Conservation (phyloP, 2,888 invertebrate genomes). For the Erebia palarica region DNA sequence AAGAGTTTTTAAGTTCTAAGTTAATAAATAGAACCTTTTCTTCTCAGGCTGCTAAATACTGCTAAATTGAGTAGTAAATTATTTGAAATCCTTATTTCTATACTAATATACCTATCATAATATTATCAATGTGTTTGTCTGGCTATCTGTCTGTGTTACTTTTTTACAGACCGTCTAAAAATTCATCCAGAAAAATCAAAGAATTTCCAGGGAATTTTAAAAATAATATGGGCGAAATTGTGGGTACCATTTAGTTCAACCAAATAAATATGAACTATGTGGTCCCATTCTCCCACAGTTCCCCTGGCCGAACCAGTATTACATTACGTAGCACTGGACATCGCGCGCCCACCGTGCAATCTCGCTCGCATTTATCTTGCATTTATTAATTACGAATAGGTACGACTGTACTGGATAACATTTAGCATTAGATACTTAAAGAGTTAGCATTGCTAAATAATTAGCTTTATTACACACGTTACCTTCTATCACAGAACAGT, state of each 20-base stretch:
- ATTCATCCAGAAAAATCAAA: too few species aligned
- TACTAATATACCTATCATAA: too few species aligned
- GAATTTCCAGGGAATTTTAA: too few species aligned
- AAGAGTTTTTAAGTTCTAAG: too few species aligned
- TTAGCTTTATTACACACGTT: neutral
- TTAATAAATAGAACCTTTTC: neutral
- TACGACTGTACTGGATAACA: neutral
- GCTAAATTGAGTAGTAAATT: too few species aligned
- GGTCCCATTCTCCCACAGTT: slow-evolving; percentile 31
- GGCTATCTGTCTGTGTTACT: too few species aligned
- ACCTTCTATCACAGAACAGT: too few species aligned
- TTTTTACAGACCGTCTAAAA: too few species aligned
- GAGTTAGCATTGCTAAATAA: neutral
- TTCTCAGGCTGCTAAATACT: neutral
- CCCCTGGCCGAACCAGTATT: slow-evolving; percentile 57
- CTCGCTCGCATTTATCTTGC: slow-evolving; percentile 54
- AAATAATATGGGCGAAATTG: too few species aligned
- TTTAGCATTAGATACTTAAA: neutral
- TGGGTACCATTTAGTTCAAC: too few species aligned
- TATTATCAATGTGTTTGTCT: too few species aligned
- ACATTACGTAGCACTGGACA: slow-evolving; percentile 70
- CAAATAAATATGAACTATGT: neutral
- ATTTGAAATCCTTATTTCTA: too few species aligned
- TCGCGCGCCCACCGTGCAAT: slow-evolving; percentile 60
- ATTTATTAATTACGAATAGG: slow-evolving; percentile 54